Base-by-base conservation (phyloP, 2,113 vertebrate genomes). In the Malurus melanocephalus region DNA sequence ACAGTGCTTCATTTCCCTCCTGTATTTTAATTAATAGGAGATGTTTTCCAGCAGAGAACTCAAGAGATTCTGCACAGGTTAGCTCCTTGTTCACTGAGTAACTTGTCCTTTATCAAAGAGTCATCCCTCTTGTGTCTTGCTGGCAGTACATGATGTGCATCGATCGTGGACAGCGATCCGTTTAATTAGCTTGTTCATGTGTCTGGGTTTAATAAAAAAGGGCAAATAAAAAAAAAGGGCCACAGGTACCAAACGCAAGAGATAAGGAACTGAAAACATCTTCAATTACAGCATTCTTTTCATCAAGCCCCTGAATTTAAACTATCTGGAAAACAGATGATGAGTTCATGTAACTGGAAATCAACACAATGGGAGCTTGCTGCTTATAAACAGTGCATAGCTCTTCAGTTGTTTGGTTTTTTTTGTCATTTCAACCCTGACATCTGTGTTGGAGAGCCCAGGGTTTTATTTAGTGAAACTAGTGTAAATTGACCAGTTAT, bases 151-250 rank as follows among this genome's bases (percentile, higher is more conserved):
- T 66, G 74, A 85, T 92, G 35, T 83, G 38, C 74, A 88, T 85
- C 1, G 10, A 62, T 89, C 48, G 33, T 66, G 52, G 62, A 64
- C 49, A 67, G 51, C 68, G 45, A 80, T 85, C 27, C 73, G 5
- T 88, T 94, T 89, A 84, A 91, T 92, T 92, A 83, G n/a, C 17
- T 93, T 62, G 48, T 65, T 91, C 45, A 8, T 46, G 16, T 51
- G 13, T 60, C 65, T 67, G 26, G 32, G 49, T 79, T 35, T 35
- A 35, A 35, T 35, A 35, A 35, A 35, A 35, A 35, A 35, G 35
- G 35, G 35, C 35, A 35, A 35, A 0, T 22, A 49, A 32, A 35
- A 28, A 51, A 79, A 80, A 59, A 30, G 16, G 4, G 15, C 27
- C 26, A 59, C 27, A 74, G 48, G 18, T 87, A 82, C 33, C 42